phyloP scores from a whole-genome alignment of 2,888 invertebrate genomes.

The Tetrapedia diversipes region DNA sequence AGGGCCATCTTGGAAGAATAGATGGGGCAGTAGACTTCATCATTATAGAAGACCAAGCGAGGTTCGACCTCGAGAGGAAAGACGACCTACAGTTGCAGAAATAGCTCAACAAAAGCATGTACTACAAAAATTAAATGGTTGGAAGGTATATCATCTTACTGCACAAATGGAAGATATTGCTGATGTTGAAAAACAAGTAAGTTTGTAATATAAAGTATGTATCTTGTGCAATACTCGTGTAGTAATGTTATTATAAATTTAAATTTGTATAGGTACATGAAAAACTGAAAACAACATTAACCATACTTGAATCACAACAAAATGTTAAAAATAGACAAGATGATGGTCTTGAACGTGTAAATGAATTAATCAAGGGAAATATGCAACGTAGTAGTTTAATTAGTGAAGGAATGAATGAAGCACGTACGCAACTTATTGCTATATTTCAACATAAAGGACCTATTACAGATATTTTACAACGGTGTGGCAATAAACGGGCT shows the following conservation, averaged over 20 bases:
- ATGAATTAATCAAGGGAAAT: slow-evolving; percentile 90
- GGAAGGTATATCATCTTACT: slow-evolving; percentile 96
- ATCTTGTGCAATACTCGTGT: neutral
- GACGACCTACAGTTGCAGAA: slow-evolving; percentile 93
- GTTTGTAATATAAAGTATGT: neutral
- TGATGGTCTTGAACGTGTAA: slow-evolving; percentile 79
- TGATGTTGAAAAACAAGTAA: slow-evolving; percentile 79
- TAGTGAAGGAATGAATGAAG: slow-evolving; percentile 95
- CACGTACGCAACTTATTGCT: slow-evolving; percentile 93
- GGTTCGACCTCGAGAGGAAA: slow-evolving; percentile 94
- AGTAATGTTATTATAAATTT: neutral
- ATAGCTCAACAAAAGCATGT: slow-evolving; percentile 95
- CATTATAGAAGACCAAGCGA: slow-evolving; percentile 85
- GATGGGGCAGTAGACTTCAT: slow-evolving; percentile 76
- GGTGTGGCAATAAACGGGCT: slow-evolving; percentile 95
- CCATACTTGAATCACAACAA: slow-evolving; percentile 78
- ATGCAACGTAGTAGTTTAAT: slow-evolving; percentile 97
- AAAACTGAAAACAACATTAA: slow-evolving; percentile 79
- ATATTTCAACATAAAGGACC: slow-evolving; percentile 96
- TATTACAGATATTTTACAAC: slow-evolving; percentile 94
- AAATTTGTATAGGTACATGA: slow-evolving; percentile 75
- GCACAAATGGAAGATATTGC: slow-evolving; percentile 96
- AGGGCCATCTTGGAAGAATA: slow-evolving; percentile 79
- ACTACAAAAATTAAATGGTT: slow-evolving; percentile 94
- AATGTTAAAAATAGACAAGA: slow-evolving; percentile 74